phyloP scores from a whole-genome alignment of 2,113 vertebrate species.

The Clarias macrocephalus region DNA sequence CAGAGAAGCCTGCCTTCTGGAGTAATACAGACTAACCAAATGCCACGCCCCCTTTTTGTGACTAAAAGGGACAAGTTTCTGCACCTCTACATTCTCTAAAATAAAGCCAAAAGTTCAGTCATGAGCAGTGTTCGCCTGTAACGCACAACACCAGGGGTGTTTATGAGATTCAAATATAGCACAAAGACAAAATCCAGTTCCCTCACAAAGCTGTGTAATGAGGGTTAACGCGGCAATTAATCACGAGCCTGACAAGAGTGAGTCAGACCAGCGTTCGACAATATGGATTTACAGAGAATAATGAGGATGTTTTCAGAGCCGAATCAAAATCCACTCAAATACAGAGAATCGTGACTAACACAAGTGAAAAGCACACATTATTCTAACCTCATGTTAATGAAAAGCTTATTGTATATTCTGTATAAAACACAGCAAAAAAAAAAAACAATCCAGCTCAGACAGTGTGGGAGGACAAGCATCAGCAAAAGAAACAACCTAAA shows the following conservation, averaged over 20 bases:
- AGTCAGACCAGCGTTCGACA: neutral
- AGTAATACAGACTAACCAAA: too few species aligned
- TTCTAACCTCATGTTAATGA: neutral
- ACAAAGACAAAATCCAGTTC: neutral
- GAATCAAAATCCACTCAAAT: neutral
- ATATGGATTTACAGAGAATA: slow-evolving; percentile 1
- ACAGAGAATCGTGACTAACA: neutral
- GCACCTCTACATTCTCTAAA: neutral
- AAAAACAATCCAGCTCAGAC: neutral
- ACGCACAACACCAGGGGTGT: neutral
- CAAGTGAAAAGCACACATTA: too few species aligned
- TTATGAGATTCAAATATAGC: neutral
- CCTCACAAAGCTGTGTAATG: neutral
- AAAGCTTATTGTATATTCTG: neutral
- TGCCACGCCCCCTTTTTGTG: neutral
- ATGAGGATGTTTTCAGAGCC: slow-evolving; percentile 8
- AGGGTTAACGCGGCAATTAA: slow-evolving; percentile 13
- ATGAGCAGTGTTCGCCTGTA: neutral
- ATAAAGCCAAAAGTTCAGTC: neutral
- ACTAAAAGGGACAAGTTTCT: neutral
- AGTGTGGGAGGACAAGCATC: neutral
- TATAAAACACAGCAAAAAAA: neutral
- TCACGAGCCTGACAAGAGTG: neutral
- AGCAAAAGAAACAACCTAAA: neutral
- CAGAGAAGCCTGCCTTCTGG: neutral